Evolutionary conservation across 2,888 invertebrate species (phyloP), one percentile per base, ranked within the genome.

Genomic region (Cerceris ruficornis): DNA sequence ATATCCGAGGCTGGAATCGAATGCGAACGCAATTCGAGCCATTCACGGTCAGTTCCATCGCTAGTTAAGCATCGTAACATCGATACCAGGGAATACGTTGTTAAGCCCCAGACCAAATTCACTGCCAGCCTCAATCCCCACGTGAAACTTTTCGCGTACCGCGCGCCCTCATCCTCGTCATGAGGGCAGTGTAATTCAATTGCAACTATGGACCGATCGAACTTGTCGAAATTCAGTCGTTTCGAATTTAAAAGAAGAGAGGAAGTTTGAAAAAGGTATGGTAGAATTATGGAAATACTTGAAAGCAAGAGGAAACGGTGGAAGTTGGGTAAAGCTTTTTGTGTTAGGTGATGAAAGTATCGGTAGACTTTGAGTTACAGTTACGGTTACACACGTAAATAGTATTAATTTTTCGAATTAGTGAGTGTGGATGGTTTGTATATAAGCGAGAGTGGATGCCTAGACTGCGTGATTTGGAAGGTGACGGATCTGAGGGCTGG

Each of bases 151-250:
- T 80, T 71, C 74, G 67, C 77, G 41, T 75, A 65, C 73, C 50
- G 43, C 46, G 17, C 52, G 55, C 65, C 41, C 50, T 57, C 52
- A 28, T 11, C 17, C 15, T 14, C 62, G 58, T 54, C 69, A n/a
- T 52, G 69, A 61, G 70, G 62, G 55, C 66, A 52, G 49, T 68
- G 82, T 82, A 82, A 82, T 82, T 82, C 75, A 73, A 82, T 82
- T 82, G 82, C 62, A 82, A 75, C 79, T 75, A 68, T 58, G 70
- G 68, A 58, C 61, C 70, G 70, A 75, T 82, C 82, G 82, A 78
- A 57, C 72, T 69, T 58, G 52, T 65, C 42, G 55, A 72, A 67
- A 8, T 75, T 70, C 59, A 75, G 55, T 66, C 73, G 79, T 70
- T 75, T 61, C 64, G 73, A 70, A 71, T 79, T 68, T 57, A 77